These are phyloP conservation scores for Altica lythri DNA, from an alignment of 2,888 invertebrate species.

Conservation along the genomic window DNA sequence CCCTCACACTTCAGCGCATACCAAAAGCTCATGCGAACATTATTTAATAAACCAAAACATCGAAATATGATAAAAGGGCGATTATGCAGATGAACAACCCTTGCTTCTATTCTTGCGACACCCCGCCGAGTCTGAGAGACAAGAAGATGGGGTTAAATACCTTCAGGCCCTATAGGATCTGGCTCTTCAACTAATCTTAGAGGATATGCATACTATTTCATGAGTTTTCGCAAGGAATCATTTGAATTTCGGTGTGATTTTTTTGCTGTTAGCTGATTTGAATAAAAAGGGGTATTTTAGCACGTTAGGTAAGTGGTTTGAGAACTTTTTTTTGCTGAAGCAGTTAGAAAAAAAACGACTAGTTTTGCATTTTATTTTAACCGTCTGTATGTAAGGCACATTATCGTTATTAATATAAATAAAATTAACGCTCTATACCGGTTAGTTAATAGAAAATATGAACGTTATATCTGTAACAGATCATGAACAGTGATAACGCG, in stretches of 20 bases:
- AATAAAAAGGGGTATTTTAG: slow-evolving; percentile 26
- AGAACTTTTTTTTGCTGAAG: slow-evolving; percentile 24
- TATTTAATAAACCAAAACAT: slow-evolving; percentile 48
- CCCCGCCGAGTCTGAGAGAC: slow-evolving; percentile 42
- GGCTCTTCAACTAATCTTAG: slow-evolving; percentile 37
- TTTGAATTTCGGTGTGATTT: slow-evolving; percentile 25
- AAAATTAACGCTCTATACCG: too few species aligned
- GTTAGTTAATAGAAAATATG: too few species aligned
- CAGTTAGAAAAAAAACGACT: slow-evolving; percentile 26
- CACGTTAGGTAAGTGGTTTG: slow-evolving; percentile 32
- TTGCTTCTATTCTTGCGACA: slow-evolving; percentile 36
- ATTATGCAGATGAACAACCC: slow-evolving; percentile 52
- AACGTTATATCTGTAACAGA: too few species aligned
- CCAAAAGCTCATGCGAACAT: slow-evolving; percentile 37
- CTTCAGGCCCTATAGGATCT: slow-evolving; percentile 30
- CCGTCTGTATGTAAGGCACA: too few species aligned
- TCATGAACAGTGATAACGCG: too few species aligned
- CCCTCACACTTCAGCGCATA: slow-evolving; percentile 46
- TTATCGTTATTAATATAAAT: too few species aligned
- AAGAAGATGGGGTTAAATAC: slow-evolving; percentile 44
- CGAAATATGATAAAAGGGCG: slow-evolving; percentile 50
- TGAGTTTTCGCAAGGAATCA: slow-evolving; percentile 29
- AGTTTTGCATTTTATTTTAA: slow-evolving; percentile 17
- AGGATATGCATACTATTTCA: slow-evolving; percentile 40
- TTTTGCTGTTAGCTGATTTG: slow-evolving; percentile 33